A percentile compares a stretch with the other conserved stretches of the same genome.
Conservation (phyloP, 2,888 invertebrate species). For the Deilephila elpenor region DNA sequence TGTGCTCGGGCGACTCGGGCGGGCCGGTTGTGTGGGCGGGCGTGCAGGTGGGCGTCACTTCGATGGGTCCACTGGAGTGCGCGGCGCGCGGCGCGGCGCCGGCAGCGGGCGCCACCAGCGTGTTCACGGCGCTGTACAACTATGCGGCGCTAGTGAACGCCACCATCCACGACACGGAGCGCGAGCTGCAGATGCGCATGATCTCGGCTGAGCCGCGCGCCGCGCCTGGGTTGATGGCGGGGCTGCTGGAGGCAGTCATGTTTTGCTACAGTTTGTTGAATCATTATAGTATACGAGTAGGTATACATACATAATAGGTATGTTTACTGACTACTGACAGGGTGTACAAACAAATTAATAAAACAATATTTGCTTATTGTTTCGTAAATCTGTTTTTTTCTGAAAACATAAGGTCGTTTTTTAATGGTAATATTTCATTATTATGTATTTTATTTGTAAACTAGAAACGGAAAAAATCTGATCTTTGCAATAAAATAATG, state of each 20-base stretch:
- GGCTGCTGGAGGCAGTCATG: neutral
- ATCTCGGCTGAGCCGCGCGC: conserved; percentile 28
- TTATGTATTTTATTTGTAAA: too few species aligned
- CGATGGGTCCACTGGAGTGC: conserved; percentile 71
- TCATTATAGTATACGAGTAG: too few species aligned
- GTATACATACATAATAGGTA: too few species aligned
- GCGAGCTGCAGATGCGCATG: conserved; percentile 53
- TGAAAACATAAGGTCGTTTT: too few species aligned
- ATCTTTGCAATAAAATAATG: too few species aligned
- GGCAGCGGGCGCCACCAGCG: conserved; percentile 58
- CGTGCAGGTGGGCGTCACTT: conserved; percentile 65
- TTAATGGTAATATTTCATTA: too few species aligned
- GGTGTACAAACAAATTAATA: too few species aligned
- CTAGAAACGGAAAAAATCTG: too few species aligned
- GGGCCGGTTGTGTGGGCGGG: conserved; percentile 66
- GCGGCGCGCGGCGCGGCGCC: conserved; percentile 38
- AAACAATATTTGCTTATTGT: too few species aligned
- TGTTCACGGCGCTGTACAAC: conserved; percentile 65
- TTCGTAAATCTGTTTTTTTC: too few species aligned
- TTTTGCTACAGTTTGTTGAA: too few species aligned
- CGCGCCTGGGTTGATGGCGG: conserved; percentile 15
- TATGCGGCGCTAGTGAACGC: conserved; percentile 65
- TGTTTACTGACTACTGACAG: too few species aligned
- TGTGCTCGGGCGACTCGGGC: conserved; percentile 77
- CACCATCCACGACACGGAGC: conserved; percentile 60